These are phyloP conservation scores for Dione juno DNA, from an alignment of 2,888 invertebrate species.

Conservation along the genomic window DNA sequence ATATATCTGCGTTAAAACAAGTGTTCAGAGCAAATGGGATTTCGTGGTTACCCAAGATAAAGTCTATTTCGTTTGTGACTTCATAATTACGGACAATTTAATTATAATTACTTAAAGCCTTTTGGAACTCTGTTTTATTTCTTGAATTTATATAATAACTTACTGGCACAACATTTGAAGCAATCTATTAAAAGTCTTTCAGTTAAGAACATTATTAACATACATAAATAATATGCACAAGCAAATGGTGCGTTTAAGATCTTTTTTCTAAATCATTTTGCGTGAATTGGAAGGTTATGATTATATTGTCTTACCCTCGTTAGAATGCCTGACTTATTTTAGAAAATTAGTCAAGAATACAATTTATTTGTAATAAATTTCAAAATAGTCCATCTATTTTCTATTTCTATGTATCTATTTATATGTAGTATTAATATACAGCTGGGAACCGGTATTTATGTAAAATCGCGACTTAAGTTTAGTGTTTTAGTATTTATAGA, in stretches of 20 bases:
- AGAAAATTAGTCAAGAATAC: too few relatives aligned
- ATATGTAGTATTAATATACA: too few relatives aligned
- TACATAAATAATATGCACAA: neutral
- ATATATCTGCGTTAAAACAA: conserved; percentile 36
- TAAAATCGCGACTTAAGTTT: neutral
- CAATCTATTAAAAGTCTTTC: neutral
- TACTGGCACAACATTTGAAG: neutral
- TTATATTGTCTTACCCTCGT: too few relatives aligned
- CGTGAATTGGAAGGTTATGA: too few relatives aligned
- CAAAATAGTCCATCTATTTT: too few relatives aligned
- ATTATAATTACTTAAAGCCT: conserved; percentile 7
- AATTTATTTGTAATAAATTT: neutral
- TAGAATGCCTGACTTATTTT: too few relatives aligned
- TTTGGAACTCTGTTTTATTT: neutral
- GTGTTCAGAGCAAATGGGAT: conserved; percentile 30
- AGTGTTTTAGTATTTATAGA: conserved; percentile 20
- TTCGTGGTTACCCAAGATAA: conserved; percentile 29
- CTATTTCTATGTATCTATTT: too few relatives aligned
- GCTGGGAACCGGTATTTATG: too few relatives aligned
- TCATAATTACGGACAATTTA: conserved; percentile 12
- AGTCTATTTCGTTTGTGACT: conserved; percentile 25
- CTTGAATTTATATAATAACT: neutral
- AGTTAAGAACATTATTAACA: neutral
- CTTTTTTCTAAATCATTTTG: too few relatives aligned
- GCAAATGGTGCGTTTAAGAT: too few relatives aligned